Percentiles rank a stretch among this genome's conserved stretches.
phyloP scores from a whole-genome alignment of 64 coral and sea anemone species.

The Stichodactyla helianthus region DNA sequence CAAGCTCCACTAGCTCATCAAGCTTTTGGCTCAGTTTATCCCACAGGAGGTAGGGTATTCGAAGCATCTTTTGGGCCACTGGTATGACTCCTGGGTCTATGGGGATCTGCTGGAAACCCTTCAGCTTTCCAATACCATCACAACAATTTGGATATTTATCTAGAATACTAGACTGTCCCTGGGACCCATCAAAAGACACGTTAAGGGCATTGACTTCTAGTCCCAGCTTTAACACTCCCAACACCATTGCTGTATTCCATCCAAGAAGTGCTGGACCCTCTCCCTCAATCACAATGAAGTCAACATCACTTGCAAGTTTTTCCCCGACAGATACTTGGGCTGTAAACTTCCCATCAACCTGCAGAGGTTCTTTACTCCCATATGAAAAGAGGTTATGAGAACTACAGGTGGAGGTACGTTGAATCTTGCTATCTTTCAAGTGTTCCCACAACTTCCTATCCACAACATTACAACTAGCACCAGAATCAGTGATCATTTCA shows the following conservation, averaged over 20 bases:
- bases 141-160: too few species aligned
- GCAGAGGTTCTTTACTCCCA: constrained; percentile 41
- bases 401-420: constrained; percentile 23
- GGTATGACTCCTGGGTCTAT: too few species aligned
- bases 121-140: too few species aligned
- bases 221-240: constrained; percentile 24
- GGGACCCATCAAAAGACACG: too few species aligned
- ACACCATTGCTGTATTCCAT: not conserved
- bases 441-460: constrained; percentile 24
- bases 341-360: constrained; percentile 16
- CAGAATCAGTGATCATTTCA: constrained; percentile 52
- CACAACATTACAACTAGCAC: constrained; percentile 47
- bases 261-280: constrained; percentile 4
- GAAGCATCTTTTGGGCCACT: too few species aligned
- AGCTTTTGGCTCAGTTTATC: constrained; percentile 31
- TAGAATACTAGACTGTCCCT: too few species aligned
- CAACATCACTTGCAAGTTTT: constrained; percentile 18
- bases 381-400: constrained; percentile 34
- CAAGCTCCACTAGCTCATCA: constrained; percentile 15
- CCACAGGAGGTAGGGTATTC: constrained; percentile 36
- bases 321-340: not conserved
- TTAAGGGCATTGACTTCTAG: constrained; percentile 1
- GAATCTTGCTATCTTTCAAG: constrained; percentile 34
- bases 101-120: too few species aligned
- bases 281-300: constrained; percentile 31